Base-by-base conservation (phyloP, 2,888 invertebrate genomes). In the Helleia helle region DNA sequence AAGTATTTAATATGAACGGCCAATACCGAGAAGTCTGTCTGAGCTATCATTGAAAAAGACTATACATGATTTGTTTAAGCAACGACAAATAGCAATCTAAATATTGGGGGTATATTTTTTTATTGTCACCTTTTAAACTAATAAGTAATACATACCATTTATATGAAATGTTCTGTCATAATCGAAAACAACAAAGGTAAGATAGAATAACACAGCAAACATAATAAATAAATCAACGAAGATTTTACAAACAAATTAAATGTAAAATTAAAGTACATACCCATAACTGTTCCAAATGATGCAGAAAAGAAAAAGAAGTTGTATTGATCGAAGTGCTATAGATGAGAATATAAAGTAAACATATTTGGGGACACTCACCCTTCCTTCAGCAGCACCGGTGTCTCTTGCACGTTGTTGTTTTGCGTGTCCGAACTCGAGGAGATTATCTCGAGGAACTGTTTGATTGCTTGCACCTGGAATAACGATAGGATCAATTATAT, bases 381-480 rank as follows among this genome's bases (percentile, higher is more conserved):
- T 87, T 96, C 95, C 86, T 96, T 96, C 37, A 96, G 87, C 57
- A 94, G 87, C 51, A 96, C 93, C 36, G 95, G 94, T 29, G 88
- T 87, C 49, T 90, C 91, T 61, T 88, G 87, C 52, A 86, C 54
- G 58, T 86, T 69, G 62, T 86, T 86, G 58, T 86, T 86, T 53
- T 89, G 88, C 34, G 89, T 87, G 65, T 89, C 89, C 6, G 90
- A 88, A 52, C 91, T 91, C 2, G 94, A 93, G 28, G 96, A 96
- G 65, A 96, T 94, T 54, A 94, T 92, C 84, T 96, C 95, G 48
- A 96, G 86, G 80, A 95, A 96, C 87, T 94, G 91, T 65, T 90
- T 89, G 50, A 93, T 91, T 46, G 92, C 91, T 66, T 90, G 89
- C 65, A 92, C 84, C 86, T 86, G 59, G 3, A 58, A 58, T 13